These are phyloP conservation scores for Meriones unguiculatus DNA, from an alignment of 2,113 vertebrate species.

Conservation along the genomic window DNA sequence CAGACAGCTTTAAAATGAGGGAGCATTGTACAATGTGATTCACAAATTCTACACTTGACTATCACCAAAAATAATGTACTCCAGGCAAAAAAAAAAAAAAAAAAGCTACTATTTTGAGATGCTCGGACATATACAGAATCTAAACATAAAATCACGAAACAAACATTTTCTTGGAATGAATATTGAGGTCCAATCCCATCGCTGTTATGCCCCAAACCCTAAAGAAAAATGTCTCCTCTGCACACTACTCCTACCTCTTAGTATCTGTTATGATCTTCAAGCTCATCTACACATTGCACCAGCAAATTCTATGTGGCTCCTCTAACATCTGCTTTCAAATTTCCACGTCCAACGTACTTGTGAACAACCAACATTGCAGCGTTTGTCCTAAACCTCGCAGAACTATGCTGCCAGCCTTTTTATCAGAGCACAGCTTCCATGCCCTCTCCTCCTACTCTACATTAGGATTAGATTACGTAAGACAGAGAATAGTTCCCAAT, in stretches of 20 bases:
- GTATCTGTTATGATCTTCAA: neutral
- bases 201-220: neutral
- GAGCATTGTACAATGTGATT: neutral
- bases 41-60: slow-evolving; percentile 24
- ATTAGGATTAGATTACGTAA: neutral
- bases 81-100: neutral
- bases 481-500: neutral
- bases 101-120: neutral
- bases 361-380: neutral
- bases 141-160: neutral
- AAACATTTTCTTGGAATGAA: neutral
- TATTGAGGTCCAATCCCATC: too few species aligned
- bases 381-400: neutral
- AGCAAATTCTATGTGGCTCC: neutral
- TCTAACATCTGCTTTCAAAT: neutral
- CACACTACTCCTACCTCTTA: neutral
- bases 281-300: neutral
- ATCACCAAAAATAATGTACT: neutral
- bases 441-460: neutral
- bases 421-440: neutral
- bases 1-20: neutral
- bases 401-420: neutral
- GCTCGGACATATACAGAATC: too few species aligned
- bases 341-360: neutral
- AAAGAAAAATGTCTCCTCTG: neutral